These are phyloP conservation scores for Nasonia vitripennis DNA, from an alignment of 1,140 invertebrate species.

Conservation along the genomic window DNA sequence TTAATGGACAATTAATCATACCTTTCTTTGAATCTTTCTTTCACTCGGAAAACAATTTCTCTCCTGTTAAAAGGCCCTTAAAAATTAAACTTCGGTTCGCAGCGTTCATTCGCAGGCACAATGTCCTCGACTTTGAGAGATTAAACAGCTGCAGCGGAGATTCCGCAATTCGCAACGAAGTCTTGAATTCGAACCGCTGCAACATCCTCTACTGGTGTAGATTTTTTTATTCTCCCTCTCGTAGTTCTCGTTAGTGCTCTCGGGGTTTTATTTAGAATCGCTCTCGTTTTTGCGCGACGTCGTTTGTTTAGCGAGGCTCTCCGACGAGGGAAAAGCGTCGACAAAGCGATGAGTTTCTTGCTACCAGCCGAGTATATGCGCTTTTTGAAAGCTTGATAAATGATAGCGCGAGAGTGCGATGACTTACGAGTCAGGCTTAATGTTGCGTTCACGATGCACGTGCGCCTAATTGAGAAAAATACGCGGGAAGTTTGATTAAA, in stretches of 20 bases:
- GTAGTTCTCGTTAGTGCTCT: not conserved
- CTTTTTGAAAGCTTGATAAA: conserved; percentile 13
- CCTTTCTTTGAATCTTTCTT: too few relatives aligned
- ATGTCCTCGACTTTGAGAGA: not conserved
- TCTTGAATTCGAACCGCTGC: not conserved
- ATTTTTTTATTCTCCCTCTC: not conserved
- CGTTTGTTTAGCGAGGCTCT: not conserved
- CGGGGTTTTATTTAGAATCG: not conserved
- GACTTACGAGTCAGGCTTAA: not conserved
- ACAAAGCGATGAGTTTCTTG: conserved; percentile 22
- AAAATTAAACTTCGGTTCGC: too few relatives aligned
- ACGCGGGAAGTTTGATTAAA: too few relatives aligned
- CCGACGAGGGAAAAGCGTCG: not conserved
- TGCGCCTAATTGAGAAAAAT: too few relatives aligned
- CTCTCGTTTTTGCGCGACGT: not conserved
- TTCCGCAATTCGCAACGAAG: not conserved
- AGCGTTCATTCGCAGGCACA: not conserved
- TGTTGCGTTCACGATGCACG: too few relatives aligned
- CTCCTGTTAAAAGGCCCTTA: too few relatives aligned
- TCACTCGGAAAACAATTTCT: too few relatives aligned
- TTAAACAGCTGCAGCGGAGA: not conserved
- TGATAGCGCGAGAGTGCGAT: conserved; percentile 3
- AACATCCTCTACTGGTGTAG: not conserved
- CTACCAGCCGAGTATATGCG: not conserved
- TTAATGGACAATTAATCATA: too few relatives aligned